Evolutionary conservation across 2,797 vertebrate species (phyloP), one percentile per base, ranked within the genome.

Genomic region (Discoglossus pictus): DNA sequence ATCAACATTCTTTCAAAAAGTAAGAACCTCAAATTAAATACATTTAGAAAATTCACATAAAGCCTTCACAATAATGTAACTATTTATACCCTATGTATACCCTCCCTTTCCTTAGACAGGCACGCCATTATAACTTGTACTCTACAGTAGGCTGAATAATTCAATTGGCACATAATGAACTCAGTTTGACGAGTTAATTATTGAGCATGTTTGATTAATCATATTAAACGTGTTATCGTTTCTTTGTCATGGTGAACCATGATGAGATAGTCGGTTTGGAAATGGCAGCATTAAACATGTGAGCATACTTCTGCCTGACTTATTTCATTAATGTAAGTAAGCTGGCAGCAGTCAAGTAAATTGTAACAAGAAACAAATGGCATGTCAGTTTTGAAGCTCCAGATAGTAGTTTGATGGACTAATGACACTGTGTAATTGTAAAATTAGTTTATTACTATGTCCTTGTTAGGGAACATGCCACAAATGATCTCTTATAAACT

Each of bases 141-240:
- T 31, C 16, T 16, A 15, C 12, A 1, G 27, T 35, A 15, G 43
- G 35, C 13, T 67, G 36, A 67, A 23, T 51, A 43, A 68, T 68
- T 12, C 16, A 34, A 59, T 35, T 59, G 44, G 4, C 17, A 51
- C 36, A 9, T 36, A 40, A 60, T 53, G 56, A 68, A 44, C 38
- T 53, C 47, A 35, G n/a, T 43, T 44, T 60, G 65, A 52, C n/a
- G 55, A 68, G 35, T 68, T 68, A 52, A 68, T 68, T 68, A 68
- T 52, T 60, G 55, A 43, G 40, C 9, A 12, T 23, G 23, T 51
- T 61, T 53, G 56, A 68, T 68, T 36, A 68, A 44, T 60, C 48
- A 53, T 61, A 46, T 36, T 53, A 61, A 43, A 43, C 25, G 11
- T 35, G 23, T 36, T 40, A 38, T 23, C 36, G 44, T 21, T 18